phyloP scores from a whole-genome alignment of 2,113 vertebrate genomes.

The Ranitomeya imitator region DNA sequence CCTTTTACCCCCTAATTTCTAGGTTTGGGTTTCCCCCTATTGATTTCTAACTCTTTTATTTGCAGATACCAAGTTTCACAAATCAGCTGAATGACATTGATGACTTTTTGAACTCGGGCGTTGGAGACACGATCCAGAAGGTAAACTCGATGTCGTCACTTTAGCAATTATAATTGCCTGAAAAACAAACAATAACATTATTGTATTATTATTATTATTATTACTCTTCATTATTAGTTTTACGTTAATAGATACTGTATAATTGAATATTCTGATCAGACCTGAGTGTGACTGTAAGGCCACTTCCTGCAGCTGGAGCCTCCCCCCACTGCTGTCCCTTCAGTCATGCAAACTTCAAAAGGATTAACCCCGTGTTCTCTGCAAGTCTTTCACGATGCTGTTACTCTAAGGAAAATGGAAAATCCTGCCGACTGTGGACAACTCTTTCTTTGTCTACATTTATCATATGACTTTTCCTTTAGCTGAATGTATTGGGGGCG shows the following conservation, averaged over 20 bases:
- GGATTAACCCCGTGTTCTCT: background rate
- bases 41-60: background rate
- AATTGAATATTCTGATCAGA: background rate
- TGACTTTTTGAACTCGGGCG: slow-evolving; percentile 1
- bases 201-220: too few relatives aligned
- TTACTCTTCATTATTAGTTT: too few relatives aligned
- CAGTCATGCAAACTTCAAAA: background rate
- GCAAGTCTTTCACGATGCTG: background rate
- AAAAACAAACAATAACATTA: too few relatives aligned
- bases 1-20: background rate
- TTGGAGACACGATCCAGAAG: background rate
- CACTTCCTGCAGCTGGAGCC: background rate
- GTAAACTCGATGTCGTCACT: background rate
- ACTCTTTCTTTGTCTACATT: background rate
- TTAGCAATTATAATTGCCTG: too few relatives aligned
- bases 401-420: background rate
- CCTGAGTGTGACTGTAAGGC: background rate
- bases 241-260: too few relatives aligned
- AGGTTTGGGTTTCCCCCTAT: background rate
- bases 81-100: background rate
- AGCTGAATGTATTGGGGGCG: background rate
- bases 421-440: background rate
- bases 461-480: background rate
- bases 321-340: background rate
- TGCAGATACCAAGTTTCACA: slow-evolving; percentile 42